Evolutionary conservation across 23 tunicate genomes (phyloP), one percentile per base, ranked within the genome.

Genomic region (Diplosoma virens): DNA sequence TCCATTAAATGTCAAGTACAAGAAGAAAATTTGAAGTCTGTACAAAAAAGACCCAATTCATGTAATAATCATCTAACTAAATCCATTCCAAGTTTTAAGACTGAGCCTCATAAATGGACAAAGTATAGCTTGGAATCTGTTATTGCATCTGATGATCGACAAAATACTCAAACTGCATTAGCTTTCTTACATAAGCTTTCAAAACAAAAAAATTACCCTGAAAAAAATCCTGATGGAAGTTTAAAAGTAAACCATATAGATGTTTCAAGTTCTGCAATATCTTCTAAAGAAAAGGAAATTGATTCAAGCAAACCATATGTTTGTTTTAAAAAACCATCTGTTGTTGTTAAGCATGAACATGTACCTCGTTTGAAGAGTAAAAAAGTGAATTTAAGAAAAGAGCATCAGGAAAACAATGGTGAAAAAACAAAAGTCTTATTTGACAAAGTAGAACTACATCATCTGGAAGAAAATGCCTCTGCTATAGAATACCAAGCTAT

Each of bases 101-200:
- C 63, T 29, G 69, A 78, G n/a, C 83, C 83, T 1, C 34, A 65
- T 4, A 78, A 78, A 34, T 78, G 83, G 73, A 68, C 70, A 27
- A 86, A 73, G 30, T 86, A 86, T 46, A 59, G 58, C 29, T 63
- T 86, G 54, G 32, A 30, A 0, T 80, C 71, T 34, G 73, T 80
- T 0, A 76, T 46, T 1, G n/a, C 47, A 24, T 37, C 45, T 26
- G 65, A 79, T 47, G 76, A 86, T 37, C 59, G 78, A 21, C 76
- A 71, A 36, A 86, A 86, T 47, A 58, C 92, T 30, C 84, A 72
- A 47, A 76, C 82, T 16, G 92, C 92, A 0, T 61, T 86, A 0
- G 33, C 82, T 22, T 86, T 86, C 61, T 50, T 86, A 24, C 59
- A 79, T 58, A 74, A 78, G 3, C 22, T 79, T 14, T 22, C 54